These are phyloP conservation scores for Hirundichthys speculiger DNA, from an alignment of 2,113 vertebrate genomes.

Conservation along the genomic window DNA sequence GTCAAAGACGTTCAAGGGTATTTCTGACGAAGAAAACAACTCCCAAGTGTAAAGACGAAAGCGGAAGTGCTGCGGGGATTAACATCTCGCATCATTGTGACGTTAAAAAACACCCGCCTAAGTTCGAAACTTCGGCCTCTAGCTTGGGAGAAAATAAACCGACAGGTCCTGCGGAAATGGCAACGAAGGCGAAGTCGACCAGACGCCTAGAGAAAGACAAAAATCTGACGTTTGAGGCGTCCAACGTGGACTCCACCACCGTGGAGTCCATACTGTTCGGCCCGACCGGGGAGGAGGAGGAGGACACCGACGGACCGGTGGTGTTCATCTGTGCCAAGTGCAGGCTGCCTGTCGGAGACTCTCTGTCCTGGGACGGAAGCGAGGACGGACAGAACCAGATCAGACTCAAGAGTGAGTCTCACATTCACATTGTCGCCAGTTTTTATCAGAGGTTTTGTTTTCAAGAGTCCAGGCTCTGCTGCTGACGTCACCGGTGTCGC, in stretches of 20 bases:
- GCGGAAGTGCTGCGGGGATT: not conserved
- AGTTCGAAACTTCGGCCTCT: constrained; percentile 28
- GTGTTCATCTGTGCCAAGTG: constrained; percentile 80
- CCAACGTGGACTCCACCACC: not conserved
- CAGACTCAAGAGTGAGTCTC: constrained; percentile 73
- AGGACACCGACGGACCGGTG: constrained; percentile 58
- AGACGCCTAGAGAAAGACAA: not conserved
- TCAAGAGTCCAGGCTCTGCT: too few relatives aligned
- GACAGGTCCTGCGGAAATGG: constrained; percentile 41
- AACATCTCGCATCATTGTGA: not conserved
- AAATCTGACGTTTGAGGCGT: constrained; percentile 27
- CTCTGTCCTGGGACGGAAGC: constrained; percentile 76
- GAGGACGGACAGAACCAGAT: constrained; percentile 77
- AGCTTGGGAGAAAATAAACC: not conserved
- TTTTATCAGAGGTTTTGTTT: too few relatives aligned
- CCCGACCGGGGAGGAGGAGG: constrained; percentile 16
- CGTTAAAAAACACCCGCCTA: constrained; percentile 20
- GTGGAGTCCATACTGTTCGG: constrained; percentile 37
- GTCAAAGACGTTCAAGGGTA: not conserved
- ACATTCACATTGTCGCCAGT: too few relatives aligned
- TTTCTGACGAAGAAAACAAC: not conserved
- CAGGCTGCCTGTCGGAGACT: constrained; percentile 75
- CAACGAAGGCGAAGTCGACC: not conserved
- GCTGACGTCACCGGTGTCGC: too few relatives aligned
- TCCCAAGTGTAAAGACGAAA: constrained; percentile 6